Evolutionary conservation across 2,797 vertebrate species (phyloP).

Genomic region (Microchirus variegatus): DNA sequence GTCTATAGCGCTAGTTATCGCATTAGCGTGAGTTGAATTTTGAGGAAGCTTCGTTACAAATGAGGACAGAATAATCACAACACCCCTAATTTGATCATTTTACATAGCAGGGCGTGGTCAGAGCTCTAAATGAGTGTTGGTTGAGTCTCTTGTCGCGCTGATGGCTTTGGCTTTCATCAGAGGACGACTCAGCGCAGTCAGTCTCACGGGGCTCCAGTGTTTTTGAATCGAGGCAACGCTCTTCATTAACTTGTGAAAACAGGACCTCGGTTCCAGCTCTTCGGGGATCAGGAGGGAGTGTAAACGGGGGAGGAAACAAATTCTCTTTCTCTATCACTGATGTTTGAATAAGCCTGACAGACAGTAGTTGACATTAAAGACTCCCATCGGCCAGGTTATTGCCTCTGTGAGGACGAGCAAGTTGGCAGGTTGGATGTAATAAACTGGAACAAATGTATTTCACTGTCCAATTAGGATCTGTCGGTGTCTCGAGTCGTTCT

Average conservation of each 20-base stretch:
- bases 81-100: too few relatives aligned
- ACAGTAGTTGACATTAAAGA: conserved; percentile 61
- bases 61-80: too few relatives aligned
- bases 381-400: conserved; percentile 68
- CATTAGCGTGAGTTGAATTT: too few relatives aligned
- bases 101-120: too few relatives aligned
- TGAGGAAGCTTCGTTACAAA: too few relatives aligned
- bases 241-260: conserved; percentile 70
- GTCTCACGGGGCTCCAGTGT: conserved; percentile 25
- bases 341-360: conserved; percentile 69
- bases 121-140: neutral
- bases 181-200: neutral
- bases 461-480: conserved; percentile 59
- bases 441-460: conserved; percentile 73
- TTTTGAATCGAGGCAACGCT: conserved; percentile 40
- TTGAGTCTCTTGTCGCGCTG: conserved; percentile 1
- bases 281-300: conserved; percentile 40
- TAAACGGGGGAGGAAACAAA: conserved; percentile 27
- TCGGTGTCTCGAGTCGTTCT: conserved; percentile 31
- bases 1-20: too few relatives aligned
- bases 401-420: conserved; percentile 60
- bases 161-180: conserved; percentile 15
- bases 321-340: conserved; percentile 52
- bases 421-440: conserved; percentile 63
- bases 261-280: conserved; percentile 53